phyloP scores from a whole-genome alignment of 1,140 invertebrate species.

The Orchesella cincta region DNA sequence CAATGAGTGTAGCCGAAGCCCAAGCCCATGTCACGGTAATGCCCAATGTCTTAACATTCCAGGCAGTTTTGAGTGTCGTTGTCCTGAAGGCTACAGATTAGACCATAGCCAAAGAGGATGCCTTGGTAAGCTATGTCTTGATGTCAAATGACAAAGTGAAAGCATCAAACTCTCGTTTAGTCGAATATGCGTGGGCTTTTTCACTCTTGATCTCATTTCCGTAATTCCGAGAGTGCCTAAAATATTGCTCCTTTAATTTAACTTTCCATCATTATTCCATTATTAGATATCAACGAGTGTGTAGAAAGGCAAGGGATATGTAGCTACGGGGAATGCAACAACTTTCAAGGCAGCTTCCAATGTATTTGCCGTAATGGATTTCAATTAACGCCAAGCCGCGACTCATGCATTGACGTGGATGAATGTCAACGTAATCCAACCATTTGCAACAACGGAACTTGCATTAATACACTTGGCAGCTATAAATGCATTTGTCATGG shows the following conservation, averaged over 20 bases:
- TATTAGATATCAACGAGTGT: slow-evolving; percentile 72
- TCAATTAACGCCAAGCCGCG: slow-evolving; percentile 61
- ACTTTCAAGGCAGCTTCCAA: slow-evolving; percentile 72
- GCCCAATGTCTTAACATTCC: slow-evolving; percentile 76
- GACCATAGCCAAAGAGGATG: slow-evolving; percentile 65
- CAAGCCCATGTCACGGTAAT: slow-evolving; percentile 72
- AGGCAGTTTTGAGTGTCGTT: slow-evolving; percentile 69
- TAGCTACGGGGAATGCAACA: slow-evolving; percentile 69
- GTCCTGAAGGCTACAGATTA: slow-evolving; percentile 60
- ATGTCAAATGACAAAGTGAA: neutral
- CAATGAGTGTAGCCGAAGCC: slow-evolving; percentile 66
- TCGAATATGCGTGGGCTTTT: neutral
- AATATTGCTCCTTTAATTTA: neutral
- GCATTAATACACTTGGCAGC: slow-evolving; percentile 73
- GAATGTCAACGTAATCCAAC: slow-evolving; percentile 71
- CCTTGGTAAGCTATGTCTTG: slow-evolving; percentile 57
- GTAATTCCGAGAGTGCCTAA: neutral
- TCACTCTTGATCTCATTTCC: too few species aligned
- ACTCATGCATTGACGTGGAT: slow-evolving; percentile 73
- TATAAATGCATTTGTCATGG: slow-evolving; percentile 72
- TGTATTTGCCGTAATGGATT: slow-evolving; percentile 64
- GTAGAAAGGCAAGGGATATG: slow-evolving; percentile 69
- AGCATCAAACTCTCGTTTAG: too few species aligned
- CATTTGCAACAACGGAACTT: slow-evolving; percentile 80
- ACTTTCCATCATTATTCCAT: slow-evolving; percentile 28